Evolutionary conservation across 2,797 vertebrate species (phyloP).

Genomic region (Bufotes viridis): DNA sequence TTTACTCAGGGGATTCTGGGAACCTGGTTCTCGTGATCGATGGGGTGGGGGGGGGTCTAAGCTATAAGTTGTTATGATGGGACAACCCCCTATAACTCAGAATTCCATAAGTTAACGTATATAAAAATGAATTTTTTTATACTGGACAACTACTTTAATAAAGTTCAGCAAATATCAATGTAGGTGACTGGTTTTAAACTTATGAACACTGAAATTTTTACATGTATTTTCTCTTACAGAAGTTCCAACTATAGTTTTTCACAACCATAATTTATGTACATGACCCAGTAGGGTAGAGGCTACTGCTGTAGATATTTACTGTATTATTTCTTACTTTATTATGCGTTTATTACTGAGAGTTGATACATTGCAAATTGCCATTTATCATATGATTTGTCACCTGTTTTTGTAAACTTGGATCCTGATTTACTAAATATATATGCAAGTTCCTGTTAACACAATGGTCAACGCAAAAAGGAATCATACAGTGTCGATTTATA

Average conservation of each 20-base stretch:
- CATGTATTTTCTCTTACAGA: neutral
- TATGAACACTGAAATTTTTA: neutral
- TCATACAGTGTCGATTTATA: neutral
- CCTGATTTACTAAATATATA: neutral
- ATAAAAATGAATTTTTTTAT: neutral
- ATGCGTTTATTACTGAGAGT: neutral
- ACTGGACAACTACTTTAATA: neutral
- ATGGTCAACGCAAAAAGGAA: slow-evolving; percentile 6
- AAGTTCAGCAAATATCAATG: neutral
- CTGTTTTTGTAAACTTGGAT: neutral
- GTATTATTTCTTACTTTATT: neutral
- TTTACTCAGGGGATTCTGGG: too few relatives aligned
- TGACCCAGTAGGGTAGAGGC: neutral
- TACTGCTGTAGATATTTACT: neutral
- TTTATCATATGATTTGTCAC: neutral
- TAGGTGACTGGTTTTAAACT: neutral
- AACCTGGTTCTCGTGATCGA: too few relatives aligned
- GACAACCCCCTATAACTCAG: too few relatives aligned
- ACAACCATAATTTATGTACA: too few relatives aligned
- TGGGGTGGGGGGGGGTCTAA: too few relatives aligned
- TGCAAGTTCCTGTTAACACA: slow-evolving; percentile 7
- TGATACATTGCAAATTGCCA: neutral
- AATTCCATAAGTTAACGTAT: neutral
- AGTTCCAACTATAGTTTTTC: neutral
- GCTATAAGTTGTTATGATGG: too few relatives aligned